Evolutionary conservation across 37 sponge, comb jelly and placozoan genomes (phyloP).

Genomic region (Lycopodina hypogea): DNA sequence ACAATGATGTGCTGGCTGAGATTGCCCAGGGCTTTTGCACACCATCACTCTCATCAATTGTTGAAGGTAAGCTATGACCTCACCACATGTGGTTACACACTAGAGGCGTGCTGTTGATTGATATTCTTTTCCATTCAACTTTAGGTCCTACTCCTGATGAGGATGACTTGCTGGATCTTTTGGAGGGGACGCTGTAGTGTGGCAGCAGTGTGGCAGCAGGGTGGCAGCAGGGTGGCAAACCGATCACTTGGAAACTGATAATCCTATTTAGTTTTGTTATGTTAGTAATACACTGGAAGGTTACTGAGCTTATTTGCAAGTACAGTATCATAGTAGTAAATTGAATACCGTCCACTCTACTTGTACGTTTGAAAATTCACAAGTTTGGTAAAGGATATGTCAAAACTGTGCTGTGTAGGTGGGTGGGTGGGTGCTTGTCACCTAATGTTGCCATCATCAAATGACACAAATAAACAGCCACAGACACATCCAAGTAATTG

Average conservation of each 20-base stretch:
- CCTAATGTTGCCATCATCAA: too few species aligned
- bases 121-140: not conserved
- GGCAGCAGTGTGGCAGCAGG: too few species aligned
- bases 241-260: constrained; percentile 15
- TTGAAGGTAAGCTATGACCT: not conserved
- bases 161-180: constrained; percentile 37
- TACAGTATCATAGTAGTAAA: too few species aligned
- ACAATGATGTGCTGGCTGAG: constrained; percentile 14
- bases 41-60: not conserved
- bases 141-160: constrained; percentile 13
- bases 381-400: too few species aligned
- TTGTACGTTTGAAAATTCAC: too few species aligned
- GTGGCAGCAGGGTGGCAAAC: not conserved
- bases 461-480: too few species aligned
- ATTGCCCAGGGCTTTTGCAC: constrained; percentile 23
- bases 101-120: not conserved
- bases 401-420: too few species aligned
- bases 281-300: not conserved
- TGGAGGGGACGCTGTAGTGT: constrained; percentile 18
- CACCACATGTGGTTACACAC: not conserved
- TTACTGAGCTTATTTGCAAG: too few species aligned
- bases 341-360: too few species aligned
- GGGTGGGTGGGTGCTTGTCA: too few species aligned
- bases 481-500: too few species aligned
- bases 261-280: not conserved